Evolutionary conservation across 2,113 vertebrate genomes (phyloP).

Genomic region (Menura novaehollandiae): DNA sequence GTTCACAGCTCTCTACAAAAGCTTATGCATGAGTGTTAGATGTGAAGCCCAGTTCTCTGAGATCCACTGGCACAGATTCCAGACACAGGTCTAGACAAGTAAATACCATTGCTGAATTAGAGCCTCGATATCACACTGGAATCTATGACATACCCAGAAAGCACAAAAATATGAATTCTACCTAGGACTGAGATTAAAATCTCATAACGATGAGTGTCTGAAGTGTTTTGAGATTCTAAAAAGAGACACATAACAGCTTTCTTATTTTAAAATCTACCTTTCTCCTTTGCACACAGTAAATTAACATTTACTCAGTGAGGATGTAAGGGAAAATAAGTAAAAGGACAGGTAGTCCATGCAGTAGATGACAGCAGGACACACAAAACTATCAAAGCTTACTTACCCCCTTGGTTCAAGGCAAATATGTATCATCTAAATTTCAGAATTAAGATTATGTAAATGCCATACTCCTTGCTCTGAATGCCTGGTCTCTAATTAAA

Average conservation of each 20-base stretch:
- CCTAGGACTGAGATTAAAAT: not conserved
- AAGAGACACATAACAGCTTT: not conserved
- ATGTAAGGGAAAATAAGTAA: not conserved
- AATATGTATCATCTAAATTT: not conserved
- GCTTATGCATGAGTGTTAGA: not conserved
- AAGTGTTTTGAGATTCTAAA: not conserved
- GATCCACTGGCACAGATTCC: not conserved
- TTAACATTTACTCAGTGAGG: not conserved
- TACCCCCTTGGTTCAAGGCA: not conserved
- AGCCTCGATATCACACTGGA: not conserved
- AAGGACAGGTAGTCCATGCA: not conserved
- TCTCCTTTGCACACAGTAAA: not conserved
- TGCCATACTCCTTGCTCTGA: not conserved
- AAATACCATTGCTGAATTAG: not conserved
- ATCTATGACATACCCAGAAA: not conserved
- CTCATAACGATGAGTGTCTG: not conserved
- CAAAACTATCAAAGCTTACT: not conserved
- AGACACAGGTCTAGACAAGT: not conserved
- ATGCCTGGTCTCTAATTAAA: constrained; percentile 14
- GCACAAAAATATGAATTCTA: not conserved
- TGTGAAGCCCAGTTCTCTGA: not conserved
- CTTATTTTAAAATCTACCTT: constrained; percentile 16
- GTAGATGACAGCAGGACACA: not conserved
- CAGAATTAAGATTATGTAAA: not conserved
- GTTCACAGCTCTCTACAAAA: not conserved